A percentile compares a stretch with the other conserved stretches of the same genome.
Evolutionary conservation across 2,113 vertebrate species (phyloP).

Genomic region (Caranx melampygus): DNA sequence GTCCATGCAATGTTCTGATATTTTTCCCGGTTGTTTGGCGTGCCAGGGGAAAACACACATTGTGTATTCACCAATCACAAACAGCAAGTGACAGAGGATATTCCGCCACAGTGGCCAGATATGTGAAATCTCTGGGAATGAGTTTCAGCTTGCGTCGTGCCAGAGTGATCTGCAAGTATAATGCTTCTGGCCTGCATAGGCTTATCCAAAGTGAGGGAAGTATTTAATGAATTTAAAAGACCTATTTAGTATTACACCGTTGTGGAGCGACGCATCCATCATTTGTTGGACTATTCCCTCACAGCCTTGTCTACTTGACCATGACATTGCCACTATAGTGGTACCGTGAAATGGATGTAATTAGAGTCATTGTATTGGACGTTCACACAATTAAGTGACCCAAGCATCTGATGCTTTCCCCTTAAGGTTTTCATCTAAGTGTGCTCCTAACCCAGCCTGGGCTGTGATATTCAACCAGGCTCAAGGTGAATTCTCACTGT

Average conservation of each 20-base stretch:
- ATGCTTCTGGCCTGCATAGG: constrained; percentile 51
- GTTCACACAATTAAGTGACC: constrained; percentile 29
- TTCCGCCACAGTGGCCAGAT: constrained; percentile 71
- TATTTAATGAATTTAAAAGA: constrained; percentile 75
- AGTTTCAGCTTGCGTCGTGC: constrained; percentile 38
- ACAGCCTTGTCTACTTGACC: constrained; percentile 42
- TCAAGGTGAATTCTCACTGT: constrained; percentile 45
- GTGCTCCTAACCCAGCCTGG: neutral
- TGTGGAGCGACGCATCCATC: constrained; percentile 64
- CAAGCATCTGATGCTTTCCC: constrained; percentile 19
- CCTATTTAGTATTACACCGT: constrained; percentile 53
- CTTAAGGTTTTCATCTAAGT: neutral
- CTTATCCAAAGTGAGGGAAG: constrained; percentile 64
- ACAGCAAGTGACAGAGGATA: constrained; percentile 68
- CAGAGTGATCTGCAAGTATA: constrained; percentile 75
- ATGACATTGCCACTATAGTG: constrained; percentile 31
- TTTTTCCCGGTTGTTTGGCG: constrained; percentile 44
- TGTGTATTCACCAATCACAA: constrained; percentile 71
- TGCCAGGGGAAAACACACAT: constrained; percentile 45
- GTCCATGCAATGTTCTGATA: constrained; percentile 53
- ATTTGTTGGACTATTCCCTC: constrained; percentile 51
- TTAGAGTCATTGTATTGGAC: constrained; percentile 39
- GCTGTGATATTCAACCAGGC: constrained; percentile 12
- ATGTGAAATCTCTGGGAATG: constrained; percentile 58
- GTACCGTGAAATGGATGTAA: constrained; percentile 46